A percentile compares a stretch with the other conserved stretches of the same genome.
Conservation (phyloP, 2,113 vertebrate genomes). For the Macrotis lagotis region DNA sequence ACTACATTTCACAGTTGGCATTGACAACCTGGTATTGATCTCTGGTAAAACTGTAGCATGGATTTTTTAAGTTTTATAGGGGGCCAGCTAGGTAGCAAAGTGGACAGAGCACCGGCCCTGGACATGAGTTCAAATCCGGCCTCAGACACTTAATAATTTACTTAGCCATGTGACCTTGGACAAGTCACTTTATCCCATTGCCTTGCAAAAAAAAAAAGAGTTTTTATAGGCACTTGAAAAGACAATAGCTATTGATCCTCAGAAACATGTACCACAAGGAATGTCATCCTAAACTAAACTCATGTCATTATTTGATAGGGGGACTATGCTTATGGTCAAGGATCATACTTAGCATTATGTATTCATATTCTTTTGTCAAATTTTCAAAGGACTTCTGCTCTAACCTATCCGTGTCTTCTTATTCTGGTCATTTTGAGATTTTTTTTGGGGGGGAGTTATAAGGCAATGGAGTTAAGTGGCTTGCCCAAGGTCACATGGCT, state of each 20-base stretch:
- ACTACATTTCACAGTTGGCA: too few relatives aligned
- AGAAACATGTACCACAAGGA: neutral
- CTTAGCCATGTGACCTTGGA: too few relatives aligned
- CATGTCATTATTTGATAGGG: neutral
- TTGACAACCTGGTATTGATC: neutral
- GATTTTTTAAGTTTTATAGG: too few relatives aligned
- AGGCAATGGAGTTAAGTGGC: too few relatives aligned
- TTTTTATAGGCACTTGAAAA: neutral
- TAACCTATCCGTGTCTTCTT: neutral
- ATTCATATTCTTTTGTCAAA: neutral
- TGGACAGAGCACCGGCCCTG: too few relatives aligned
- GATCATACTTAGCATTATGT: neutral
- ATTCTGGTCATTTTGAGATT: neutral
- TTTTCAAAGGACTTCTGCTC: neutral
- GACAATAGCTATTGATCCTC: neutral
- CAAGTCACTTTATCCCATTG: too few relatives aligned
- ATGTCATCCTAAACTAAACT: neutral
- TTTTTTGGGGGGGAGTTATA: too few relatives aligned
- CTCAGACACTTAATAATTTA: too few relatives aligned
- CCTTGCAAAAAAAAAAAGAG: too few relatives aligned
- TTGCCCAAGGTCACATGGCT: too few relatives aligned
- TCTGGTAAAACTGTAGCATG: neutral
- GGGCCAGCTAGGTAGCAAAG: too few relatives aligned
- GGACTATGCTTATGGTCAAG: neutral
- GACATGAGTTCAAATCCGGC: too few relatives aligned